Evolutionary conservation across 2,797 vertebrate species (phyloP), one percentile per base, ranked within the genome.

Genomic region (Gambelia wislizenii): DNA sequence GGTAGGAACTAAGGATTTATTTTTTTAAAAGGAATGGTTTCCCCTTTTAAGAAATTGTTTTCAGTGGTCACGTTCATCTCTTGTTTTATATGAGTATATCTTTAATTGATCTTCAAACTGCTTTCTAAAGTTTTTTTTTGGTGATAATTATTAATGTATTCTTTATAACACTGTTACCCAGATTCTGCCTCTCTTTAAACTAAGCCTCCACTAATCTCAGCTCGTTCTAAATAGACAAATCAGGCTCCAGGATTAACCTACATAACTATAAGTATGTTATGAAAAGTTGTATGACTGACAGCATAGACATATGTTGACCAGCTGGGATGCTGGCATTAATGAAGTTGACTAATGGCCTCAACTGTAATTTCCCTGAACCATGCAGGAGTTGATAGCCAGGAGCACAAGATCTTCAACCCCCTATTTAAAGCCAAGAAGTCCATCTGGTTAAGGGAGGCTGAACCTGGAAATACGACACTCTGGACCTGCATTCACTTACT

Each of bases 161-260:
- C 33, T 54, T 54, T 61, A 64, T 42, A 10, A 27, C 25, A 44
- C 13, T 20, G 12, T 30, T 47, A 30, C 13, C 61, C 27, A 83
- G 44, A 83, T 69, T 44, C 25, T 20, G 59, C 52, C 7, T 80
- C n/a, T 44, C 16, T 36, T 54, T 44, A 56, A 80, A 22, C 30
- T 49, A 83, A 69, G 42, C 82, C 13, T 47, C 61, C 30, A 67
- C 2, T 83, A 83, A 83, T 69, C 61, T 67, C 42, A 30, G 42
- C 25, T 20, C 9, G 42, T 61, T 67, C 61, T 69, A 30, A 69
- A 83, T n/a, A 69, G 39, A 67, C 33, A 83, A 69, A 83, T 83
- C 81, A 83, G 8, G 39, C 42, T 49, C 30, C 30, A 69, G 64
- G 30, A 69, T 83, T 83, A 83, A 83, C 64, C 82, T 83, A 69